Evolutionary conservation across 2,113 vertebrate genomes (phyloP).

Genomic region (Nothobranchius kuhntae): DNA sequence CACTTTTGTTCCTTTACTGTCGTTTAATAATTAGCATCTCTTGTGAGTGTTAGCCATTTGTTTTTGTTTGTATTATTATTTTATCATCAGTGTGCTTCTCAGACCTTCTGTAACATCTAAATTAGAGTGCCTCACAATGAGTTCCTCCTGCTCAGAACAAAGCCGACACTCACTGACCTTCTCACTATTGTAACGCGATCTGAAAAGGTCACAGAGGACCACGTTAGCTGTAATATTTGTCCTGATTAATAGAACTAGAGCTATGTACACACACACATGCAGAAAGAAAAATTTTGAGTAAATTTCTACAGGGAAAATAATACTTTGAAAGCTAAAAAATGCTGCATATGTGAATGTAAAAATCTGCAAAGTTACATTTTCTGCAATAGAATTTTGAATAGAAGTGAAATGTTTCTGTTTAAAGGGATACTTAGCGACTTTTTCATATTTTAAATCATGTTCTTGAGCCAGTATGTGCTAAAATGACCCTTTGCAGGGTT

Average conservation of each 20-base stretch:
- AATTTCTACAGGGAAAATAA: conserved; percentile 29
- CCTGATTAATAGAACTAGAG: conserved; percentile 47
- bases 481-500: too few relatives aligned
- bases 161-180: conserved; percentile 66
- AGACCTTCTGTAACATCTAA: conserved; percentile 23
- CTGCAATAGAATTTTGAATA: background rate
- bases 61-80: conserved; percentile 14
- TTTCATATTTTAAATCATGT: too few relatives aligned
- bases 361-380: background rate
- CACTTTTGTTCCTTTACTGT: background rate
- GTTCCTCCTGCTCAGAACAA: conserved; percentile 19
- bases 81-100: conserved; percentile 19
- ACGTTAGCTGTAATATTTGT: conserved; percentile 60
- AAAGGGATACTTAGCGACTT: too few relatives aligned
- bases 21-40: background rate
- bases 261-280: conserved; percentile 6
- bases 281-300: conserved; percentile 15
- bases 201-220: conserved; percentile 70
- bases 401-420: background rate
- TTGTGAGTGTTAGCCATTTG: background rate
- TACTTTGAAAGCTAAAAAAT: too few relatives aligned
- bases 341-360: background rate
- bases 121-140: conserved; percentile 34
- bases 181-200: conserved; percentile 66
- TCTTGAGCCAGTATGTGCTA: too few relatives aligned